phyloP scores from a whole-genome alignment of 1,140 invertebrate genomes.

The Stegodyphus dumicola region DNA sequence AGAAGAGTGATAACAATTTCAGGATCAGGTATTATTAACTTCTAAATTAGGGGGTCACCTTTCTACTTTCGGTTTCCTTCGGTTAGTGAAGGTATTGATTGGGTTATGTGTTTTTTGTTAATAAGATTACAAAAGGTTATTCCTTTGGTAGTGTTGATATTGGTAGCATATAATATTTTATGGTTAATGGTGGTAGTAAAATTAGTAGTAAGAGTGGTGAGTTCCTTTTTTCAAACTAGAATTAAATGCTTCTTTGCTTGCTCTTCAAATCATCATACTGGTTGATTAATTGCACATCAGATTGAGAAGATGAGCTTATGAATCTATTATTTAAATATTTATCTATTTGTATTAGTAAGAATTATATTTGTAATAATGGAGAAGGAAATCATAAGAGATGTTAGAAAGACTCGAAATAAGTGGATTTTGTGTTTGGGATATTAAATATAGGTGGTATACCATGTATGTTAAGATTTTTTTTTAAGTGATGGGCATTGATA shows the following conservation, averaged over 20 bases:
- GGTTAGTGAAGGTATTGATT: not conserved
- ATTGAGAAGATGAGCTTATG: not conserved
- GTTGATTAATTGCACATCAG: not conserved
- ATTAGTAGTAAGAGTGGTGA: not conserved
- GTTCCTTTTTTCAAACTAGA: not conserved
- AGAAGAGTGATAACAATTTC: too few relatives aligned
- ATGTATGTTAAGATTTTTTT: constrained; percentile 6
- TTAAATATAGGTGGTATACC: constrained; percentile 16
- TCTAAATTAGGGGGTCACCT: not conserved
- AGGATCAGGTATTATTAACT: not conserved
- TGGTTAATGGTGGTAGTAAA: not conserved
- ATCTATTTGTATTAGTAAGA: too few relatives aligned
- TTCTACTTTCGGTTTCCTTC: constrained; percentile 12
- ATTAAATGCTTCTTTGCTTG: not conserved
- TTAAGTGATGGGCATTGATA: not conserved
- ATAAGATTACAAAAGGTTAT: constrained; percentile 6
- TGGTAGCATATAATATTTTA: not conserved
- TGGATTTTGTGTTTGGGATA: not conserved
- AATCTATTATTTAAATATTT: too few relatives aligned
- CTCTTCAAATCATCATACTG: constrained; percentile 13
- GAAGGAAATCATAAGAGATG: too few relatives aligned
- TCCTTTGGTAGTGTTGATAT: not conserved
- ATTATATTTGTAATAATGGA: too few relatives aligned
- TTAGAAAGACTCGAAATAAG: too few relatives aligned
- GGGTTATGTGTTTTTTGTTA: not conserved